Evolutionary conservation across 2,113 vertebrate species (phyloP), one percentile per base, ranked within the genome.

Genomic region (Gasterosteus nipponicus): DNA sequence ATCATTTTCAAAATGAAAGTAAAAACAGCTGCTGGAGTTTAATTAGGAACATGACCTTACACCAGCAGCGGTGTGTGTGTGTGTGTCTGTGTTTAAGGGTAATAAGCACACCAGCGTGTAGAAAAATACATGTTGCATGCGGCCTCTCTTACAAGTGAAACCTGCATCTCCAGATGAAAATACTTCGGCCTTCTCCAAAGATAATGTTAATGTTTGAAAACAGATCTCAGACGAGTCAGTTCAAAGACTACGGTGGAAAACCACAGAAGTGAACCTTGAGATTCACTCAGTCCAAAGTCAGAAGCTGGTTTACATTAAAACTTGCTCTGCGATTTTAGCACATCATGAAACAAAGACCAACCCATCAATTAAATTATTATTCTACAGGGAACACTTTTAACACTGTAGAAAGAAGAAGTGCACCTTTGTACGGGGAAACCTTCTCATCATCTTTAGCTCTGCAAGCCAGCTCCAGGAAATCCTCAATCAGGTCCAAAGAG

Each of bases 401-500:
- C 22, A 26, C 22, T 26, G 22, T 26, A 38, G 35, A 7, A 38
- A 38, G 4, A 58, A 78, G 18, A 38, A 66, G 70, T 90, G 75
- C 85, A 97, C 98, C 98, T 97, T 99, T 99, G 90, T 99, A 99
- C 76, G 96, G 94, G 59, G 95, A 89, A 69, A 92, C 29, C 54
- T 97, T 98, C 0, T 89, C 95, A 77, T 96, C 96, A 57, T 97
- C 95, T 84, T 95, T 95, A 60, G 96, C 95, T 83, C 94, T 94
- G 91, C 94, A 95, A 61, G 97, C 91, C 79, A 98, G 87, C 77
- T 99, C 97, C 85, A 99, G 94, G 92, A 99, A 99, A 94, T 99
- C 98, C 90, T 99, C 98, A 75, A 99, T 99, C 86, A 99, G 95
- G 92, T 99, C 97, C 89, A 99, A 92, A 77, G 98, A 99, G 93